Conservation (phyloP, 2,797 vertebrate species). For the Phataginus tetradactyla region DNA sequence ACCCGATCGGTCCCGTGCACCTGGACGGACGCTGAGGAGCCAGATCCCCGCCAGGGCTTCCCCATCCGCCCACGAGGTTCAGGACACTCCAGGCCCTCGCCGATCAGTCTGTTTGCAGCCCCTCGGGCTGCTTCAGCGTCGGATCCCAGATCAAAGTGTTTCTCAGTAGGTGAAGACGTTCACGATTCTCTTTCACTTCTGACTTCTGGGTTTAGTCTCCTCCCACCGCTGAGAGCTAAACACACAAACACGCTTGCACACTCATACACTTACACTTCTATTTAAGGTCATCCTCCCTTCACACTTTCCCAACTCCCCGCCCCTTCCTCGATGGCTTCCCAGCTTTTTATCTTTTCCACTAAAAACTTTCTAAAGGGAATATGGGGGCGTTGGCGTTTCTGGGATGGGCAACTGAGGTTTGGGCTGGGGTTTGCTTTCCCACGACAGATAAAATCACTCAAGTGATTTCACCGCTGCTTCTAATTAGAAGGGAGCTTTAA, state of each 20-base stretch:
- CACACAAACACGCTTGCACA: background rate
- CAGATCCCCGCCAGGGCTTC: background rate
- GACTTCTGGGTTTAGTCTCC: constrained; percentile 7
- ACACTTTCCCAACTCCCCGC: background rate
- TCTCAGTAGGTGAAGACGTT: constrained; percentile 41
- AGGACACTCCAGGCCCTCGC: background rate
- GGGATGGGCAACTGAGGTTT: constrained; percentile 33
- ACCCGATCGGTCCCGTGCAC: background rate
- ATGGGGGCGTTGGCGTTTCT: constrained; percentile 28
- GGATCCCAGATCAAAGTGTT: constrained; percentile 47
- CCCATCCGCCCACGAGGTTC: background rate
- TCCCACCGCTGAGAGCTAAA: background rate
- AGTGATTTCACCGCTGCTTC: constrained; percentile 71
- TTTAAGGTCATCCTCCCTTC: background rate
- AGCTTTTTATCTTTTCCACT: constrained; percentile 7
- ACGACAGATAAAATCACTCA: constrained; percentile 78
- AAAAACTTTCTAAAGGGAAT: constrained; percentile 54
- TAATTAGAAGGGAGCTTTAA: constrained; percentile 78
- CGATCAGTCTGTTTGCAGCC: background rate
- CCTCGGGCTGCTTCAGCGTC: background rate
- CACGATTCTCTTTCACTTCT: constrained; percentile 51
- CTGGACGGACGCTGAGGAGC: background rate
- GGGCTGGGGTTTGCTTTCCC: constrained; percentile 72
- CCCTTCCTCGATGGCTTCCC: background rate
- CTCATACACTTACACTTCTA: background rate